phyloP scores from a whole-genome alignment of 2,888 invertebrate genomes.

The Augochlorella aurata region DNA sequence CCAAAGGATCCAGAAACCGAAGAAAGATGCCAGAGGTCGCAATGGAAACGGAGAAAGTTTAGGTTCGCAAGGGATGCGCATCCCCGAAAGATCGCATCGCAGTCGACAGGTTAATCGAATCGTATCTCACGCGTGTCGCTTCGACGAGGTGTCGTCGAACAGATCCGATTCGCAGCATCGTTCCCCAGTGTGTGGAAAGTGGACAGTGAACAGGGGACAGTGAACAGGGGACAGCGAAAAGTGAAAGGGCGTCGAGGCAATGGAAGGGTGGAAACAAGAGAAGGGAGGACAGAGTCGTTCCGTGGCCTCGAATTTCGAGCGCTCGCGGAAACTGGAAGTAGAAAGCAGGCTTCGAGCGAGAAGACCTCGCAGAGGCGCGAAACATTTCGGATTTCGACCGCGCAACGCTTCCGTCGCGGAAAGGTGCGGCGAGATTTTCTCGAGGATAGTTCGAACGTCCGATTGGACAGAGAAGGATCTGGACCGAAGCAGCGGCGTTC shows the following conservation, averaged over 20 bases:
- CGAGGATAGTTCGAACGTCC: too few species aligned
- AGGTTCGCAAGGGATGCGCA: too few species aligned
- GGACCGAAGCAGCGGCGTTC: too few species aligned
- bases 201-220: background rate
- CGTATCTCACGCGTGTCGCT: constrained; percentile 33
- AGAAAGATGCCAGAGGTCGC: too few species aligned
- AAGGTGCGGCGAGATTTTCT: background rate
- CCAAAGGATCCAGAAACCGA: too few species aligned
- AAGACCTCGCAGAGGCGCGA: constrained; percentile 8
- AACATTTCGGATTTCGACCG: background rate
- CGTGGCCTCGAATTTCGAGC: background rate
- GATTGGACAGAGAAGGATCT: too few species aligned
- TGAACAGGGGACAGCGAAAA: too few species aligned
- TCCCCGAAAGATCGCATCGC: background rate
- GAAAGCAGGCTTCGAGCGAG: constrained; percentile 48
- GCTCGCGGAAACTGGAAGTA: constrained; percentile 33
- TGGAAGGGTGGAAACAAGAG: constrained; percentile 33
- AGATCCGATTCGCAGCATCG: constrained; percentile 22
- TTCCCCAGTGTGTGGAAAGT: background rate
- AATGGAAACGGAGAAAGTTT: too few species aligned
- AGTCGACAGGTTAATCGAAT: constrained; percentile 26
- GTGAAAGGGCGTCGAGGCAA: constrained; percentile 42
- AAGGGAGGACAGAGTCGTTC: constrained; percentile 9
- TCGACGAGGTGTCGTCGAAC: constrained; percentile 21
- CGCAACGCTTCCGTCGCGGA: background rate